Percentiles rank a stretch among this genome's conserved stretches.
phyloP scores from a whole-genome alignment of 2,888 invertebrate genomes.

The Lepas anatifera region DNA sequence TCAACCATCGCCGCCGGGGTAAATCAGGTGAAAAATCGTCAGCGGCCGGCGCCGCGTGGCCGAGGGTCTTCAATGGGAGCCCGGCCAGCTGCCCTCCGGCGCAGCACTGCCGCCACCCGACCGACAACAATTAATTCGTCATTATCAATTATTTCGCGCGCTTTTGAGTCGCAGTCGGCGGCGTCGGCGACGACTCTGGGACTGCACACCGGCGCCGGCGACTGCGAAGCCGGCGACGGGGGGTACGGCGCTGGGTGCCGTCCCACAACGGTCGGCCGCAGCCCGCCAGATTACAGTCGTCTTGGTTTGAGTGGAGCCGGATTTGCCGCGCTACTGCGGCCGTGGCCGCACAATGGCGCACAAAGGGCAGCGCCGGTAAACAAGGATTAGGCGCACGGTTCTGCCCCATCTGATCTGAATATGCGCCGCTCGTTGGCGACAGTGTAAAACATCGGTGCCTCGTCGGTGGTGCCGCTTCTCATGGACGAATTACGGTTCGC shows the following conservation, averaged over 20 bases:
- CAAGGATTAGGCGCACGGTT: not conserved
- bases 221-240: not conserved
- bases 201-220: not conserved
- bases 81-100: not conserved
- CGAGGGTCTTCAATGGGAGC: not conserved
- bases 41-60: not conserved
- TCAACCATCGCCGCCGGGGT: not conserved
- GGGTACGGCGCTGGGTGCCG: not conserved
- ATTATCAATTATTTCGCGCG: constrained; percentile 1
- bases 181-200: not conserved
- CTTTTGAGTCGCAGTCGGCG: not conserved
- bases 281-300: not conserved
- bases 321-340: not conserved
- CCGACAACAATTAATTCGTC: constrained; percentile 10
- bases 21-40: constrained; percentile 9
- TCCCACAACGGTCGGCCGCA: not conserved
- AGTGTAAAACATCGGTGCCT: not conserved
- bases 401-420: constrained; percentile 1
- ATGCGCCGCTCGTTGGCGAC: not conserved
- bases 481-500: too few relatives aligned
- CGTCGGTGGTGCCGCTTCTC: not conserved
- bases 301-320: constrained; percentile 6
- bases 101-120: not conserved
- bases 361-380: not conserved
- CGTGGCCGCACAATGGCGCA: not conserved